Evolutionary conservation across 2,888 invertebrate genomes (phyloP), one percentile per base, ranked within the genome.

Genomic region (Drosophila melanosoma): DNA sequence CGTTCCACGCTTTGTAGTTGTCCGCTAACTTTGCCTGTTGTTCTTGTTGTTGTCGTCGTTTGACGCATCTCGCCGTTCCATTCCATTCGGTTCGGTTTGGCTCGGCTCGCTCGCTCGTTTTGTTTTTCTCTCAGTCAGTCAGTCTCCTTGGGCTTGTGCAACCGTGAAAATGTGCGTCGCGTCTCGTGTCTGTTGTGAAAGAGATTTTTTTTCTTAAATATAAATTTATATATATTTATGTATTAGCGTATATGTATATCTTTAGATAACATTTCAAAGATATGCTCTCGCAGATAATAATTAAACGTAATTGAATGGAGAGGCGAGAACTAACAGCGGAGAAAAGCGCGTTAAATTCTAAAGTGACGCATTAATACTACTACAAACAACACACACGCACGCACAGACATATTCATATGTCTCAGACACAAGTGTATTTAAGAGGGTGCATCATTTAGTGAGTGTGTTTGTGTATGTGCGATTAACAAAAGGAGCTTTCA

Each of bases 91-190:
- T 38, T 26, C 11, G 3, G 12, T 35, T 52, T 15, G 40, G 62
- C 38, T 66, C 40, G 61, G 29, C 38, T 45, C 32, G 64, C 38
- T 12, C 36, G 52, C 36, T 59, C 72, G 83, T 72, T 73, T 78
- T 69, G 61, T 75, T 72, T 72, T 81, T 74, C 62, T 70, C 65
- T 45, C 45, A 23, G 45, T 45, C 12, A 20, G 59, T 74, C 85
- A 89, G 91, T 91, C 90, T 91, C 91, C 91, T 91, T 92, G 91
- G 88, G 85, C 83, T 87, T 85, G 91, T 92, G 90, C 82, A 84
- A 90, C 87, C 87, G 91, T 91, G 74, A 90, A 91, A 91, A 91
- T 91, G 91, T 92, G 79, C 84, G 83, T 67, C 83, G 86, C 89
- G 87, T 89, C 20, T 45, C 83, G 84, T 78, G 54, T 75, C 51